Evolutionary conservation across 2,113 vertebrate genomes (phyloP), one percentile per base, ranked within the genome.

Genomic region (Entelurus aequoreus): DNA sequence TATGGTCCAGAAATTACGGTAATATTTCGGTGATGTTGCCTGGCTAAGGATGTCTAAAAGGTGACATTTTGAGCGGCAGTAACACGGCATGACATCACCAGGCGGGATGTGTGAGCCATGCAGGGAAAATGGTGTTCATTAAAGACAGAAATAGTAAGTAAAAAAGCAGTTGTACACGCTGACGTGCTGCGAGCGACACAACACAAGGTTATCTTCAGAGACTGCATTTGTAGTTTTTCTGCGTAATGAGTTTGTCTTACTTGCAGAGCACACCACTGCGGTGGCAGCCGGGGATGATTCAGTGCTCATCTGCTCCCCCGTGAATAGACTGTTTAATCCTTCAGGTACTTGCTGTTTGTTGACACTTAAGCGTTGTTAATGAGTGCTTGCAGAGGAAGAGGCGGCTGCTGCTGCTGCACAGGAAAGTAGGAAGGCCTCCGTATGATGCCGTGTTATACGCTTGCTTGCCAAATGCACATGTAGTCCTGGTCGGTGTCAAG

Each of bases 401-500:
- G 5, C 52, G 12, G 44, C 10, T 16, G 5, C n/a, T 46, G 54
- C 8, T 56, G 37, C 6, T 37, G 7, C 47, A 46, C 21, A 42
- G 42, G 61, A 48, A 66, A 64, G 59, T 52, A 28, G 54, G 42
- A 58, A 19, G 65, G 59, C 21, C 37, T 65, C 15, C 28, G 5
- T 66, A 13, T 66, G 58, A 48, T 54, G 68, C 65, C 50, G 49
- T 65, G 64, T 54, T 44, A n/a, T n/a, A 54, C 75, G 57, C 67
- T 7, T 40, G 28, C 48, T 56, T 75, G 74, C 69, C 78, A 81
- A 66, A 69, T 37, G 46, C 64, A 59, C 72, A 69, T 65, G 71
- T 78, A 71, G 67, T 60, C 60, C 75, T 59, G 71, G 78, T 75
- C 71, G 66, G 51, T 76, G 81, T 71, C 75, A 78, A 72, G 67